phyloP scores from a whole-genome alignment of 2,888 invertebrate species.

The Habroteleia sp. region DNA sequence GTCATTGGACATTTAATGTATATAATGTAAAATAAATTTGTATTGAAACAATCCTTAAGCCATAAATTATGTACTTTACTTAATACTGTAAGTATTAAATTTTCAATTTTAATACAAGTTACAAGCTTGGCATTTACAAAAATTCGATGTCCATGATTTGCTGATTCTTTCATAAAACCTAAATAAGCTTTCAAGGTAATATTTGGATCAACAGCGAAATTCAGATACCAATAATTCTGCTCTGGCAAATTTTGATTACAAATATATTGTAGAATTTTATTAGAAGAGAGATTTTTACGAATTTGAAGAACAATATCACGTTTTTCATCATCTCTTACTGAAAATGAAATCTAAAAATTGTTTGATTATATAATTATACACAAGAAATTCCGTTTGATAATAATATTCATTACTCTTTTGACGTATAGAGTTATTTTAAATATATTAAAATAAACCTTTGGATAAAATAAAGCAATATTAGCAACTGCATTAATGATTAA shows the following conservation, averaged over 20 bases:
- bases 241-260: slow-evolving; percentile 50
- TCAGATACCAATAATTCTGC: slow-evolving; percentile 61
- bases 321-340: slow-evolving; percentile 85
- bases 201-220: slow-evolving; percentile 13
- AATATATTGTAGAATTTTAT: slow-evolving; percentile 67
- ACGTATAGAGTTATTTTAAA: too few species aligned
- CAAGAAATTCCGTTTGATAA: too few species aligned
- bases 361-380: not conserved
- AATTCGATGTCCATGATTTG: slow-evolving; percentile 56
- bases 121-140: slow-evolving; percentile 69
- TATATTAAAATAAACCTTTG: slow-evolving; percentile 80
- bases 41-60: not conserved
- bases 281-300: slow-evolving; percentile 66
- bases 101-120: slow-evolving; percentile 60
- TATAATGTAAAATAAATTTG: slow-evolving; percentile 63
- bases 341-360: slow-evolving; percentile 83
- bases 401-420: too few species aligned
- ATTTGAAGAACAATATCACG: slow-evolving; percentile 82
- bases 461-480: slow-evolving; percentile 85
- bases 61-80: slow-evolving; percentile 29
- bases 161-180: slow-evolving; percentile 61
- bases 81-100: slow-evolving; percentile 41
- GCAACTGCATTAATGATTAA: slow-evolving; percentile 84
- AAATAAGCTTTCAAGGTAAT: slow-evolving; percentile 65
- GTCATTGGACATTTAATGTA: slow-evolving; percentile 60